A percentile compares a stretch with the other conserved stretches of the same genome.
Evolutionary conservation across 2,797 vertebrate species (phyloP).

Genomic region (Helicolenus hilgendorfi): DNA sequence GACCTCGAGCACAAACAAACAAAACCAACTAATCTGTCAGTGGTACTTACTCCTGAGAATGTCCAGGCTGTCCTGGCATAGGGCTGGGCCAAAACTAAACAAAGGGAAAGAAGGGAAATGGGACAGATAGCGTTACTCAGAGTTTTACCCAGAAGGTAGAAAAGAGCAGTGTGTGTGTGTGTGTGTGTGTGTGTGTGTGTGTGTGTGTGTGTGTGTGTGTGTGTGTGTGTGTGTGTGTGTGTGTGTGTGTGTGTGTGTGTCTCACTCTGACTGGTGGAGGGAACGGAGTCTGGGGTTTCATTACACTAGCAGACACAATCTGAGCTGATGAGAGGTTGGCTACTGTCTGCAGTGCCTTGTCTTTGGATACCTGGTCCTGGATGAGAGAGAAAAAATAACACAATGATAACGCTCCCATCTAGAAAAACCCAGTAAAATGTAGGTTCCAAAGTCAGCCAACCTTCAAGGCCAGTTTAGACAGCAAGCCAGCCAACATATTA

Average conservation of each 20-base stretch:
- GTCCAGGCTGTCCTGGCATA: conserved; percentile 97
- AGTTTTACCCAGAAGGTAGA: conserved; percentile 19
- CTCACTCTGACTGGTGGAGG: conserved; percentile 95
- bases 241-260: conserved; percentile 8
- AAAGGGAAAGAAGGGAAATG: conserved; percentile 30
- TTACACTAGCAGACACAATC: conserved; percentile 96
- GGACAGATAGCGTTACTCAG: conserved; percentile 22
- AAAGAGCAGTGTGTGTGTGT: conserved; percentile 21
- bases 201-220: conserved; percentile 2
- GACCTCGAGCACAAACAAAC: neutral
- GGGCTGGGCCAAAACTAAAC: conserved; percentile 95
- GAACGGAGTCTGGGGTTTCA: conserved; percentile 94
- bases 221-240: conserved; percentile 9
- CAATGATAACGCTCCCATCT: neutral
- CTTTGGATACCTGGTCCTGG: conserved; percentile 98
- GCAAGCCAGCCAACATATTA: conserved; percentile 76
- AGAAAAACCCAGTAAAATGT: neutral
- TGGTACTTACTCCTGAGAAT: conserved; percentile 97
- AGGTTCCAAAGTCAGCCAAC: conserved; percentile 45
- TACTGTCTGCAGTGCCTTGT: conserved; percentile 97
- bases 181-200: conserved; percentile 12
- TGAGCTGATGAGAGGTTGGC: conserved; percentile 97
- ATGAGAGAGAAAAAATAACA: conserved; percentile 33
- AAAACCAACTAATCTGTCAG: neutral
- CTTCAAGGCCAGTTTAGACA: conserved; percentile 62